phyloP scores from a whole-genome alignment of 2,113 vertebrate genomes.

The Epinephelus cyanopodus region DNA sequence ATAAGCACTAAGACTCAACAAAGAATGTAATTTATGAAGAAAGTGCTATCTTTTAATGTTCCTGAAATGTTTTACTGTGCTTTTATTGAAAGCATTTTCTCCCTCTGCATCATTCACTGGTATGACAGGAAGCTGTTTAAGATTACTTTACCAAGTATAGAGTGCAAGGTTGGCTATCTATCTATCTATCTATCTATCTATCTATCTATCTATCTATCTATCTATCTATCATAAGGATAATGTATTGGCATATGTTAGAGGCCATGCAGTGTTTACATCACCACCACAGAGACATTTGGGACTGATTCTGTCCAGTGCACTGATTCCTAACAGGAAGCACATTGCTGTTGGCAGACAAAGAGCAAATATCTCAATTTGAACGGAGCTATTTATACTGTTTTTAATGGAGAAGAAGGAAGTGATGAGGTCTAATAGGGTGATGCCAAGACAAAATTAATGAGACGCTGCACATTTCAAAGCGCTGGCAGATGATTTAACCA shows the following conservation, averaged over 20 bases:
- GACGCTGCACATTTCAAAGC: slow-evolving; percentile 28
- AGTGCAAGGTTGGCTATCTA: too few relatives aligned
- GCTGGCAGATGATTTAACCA: not conserved
- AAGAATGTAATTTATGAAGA: too few relatives aligned
- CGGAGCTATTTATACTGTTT: slow-evolving; percentile 12
- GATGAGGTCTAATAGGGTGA: not conserved
- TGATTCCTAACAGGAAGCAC: not conserved
- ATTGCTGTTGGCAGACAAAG: not conserved
- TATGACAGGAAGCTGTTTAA: too few relatives aligned
- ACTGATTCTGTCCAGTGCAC: not conserved
- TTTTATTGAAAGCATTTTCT: too few relatives aligned
- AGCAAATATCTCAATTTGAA: not conserved
- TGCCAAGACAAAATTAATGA: slow-evolving; percentile 34
- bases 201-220: too few relatives aligned
- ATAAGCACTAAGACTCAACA: too few relatives aligned
- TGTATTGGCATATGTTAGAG: not conserved
- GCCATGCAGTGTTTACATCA: slow-evolving; percentile 5
- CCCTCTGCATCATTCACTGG: too few relatives aligned
- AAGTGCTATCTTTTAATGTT: too few relatives aligned
- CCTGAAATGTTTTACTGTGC: too few relatives aligned
- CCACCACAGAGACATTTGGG: not conserved
- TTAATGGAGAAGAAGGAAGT: slow-evolving; percentile 18
- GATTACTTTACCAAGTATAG: too few relatives aligned
- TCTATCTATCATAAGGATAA: not conserved
- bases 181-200: too few relatives aligned